Conservation (phyloP, 2,888 invertebrate species). For the Drosophila niveifrons region DNA sequence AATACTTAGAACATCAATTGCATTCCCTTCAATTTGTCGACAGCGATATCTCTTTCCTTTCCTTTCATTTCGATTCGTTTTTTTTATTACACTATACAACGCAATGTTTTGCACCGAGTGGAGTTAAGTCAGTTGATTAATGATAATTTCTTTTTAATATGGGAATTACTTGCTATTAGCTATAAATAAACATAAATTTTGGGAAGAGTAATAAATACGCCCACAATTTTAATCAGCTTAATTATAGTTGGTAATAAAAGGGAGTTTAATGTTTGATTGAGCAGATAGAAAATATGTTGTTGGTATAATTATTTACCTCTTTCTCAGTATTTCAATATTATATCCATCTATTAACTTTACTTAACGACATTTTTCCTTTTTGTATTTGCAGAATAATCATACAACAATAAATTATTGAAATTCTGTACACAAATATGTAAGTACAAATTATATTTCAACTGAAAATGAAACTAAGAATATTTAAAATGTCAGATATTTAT, state of each 20-base stretch:
- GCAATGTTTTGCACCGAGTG: neutral
- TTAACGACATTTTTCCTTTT: neutral
- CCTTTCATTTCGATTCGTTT: neutral
- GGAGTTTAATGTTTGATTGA: neutral
- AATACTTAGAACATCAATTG: slow-evolving; percentile 46
- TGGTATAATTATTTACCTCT: neutral
- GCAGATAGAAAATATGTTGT: neutral
- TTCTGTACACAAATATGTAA: neutral
- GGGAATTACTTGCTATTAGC: neutral
- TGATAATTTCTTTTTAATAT: neutral
- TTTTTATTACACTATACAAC: slow-evolving; percentile 32
- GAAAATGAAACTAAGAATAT: too few relatives aligned
- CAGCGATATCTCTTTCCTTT: slow-evolving; percentile 7
- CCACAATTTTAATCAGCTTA: slow-evolving; percentile 1
- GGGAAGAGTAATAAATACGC: neutral
- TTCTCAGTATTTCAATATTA: too few relatives aligned
- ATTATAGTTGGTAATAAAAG: neutral
- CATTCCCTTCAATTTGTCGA: slow-evolving; percentile 17
- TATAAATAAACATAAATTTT: slow-evolving; percentile 1
- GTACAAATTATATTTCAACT: neutral
- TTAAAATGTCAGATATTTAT: too few relatives aligned
- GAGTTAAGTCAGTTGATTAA: neutral
- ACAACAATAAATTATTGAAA: neutral
- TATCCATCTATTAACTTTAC: too few relatives aligned
- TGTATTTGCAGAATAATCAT: neutral